phyloP scores from a whole-genome alignment of 2,113 vertebrate species.

The Origma solitaria region DNA sequence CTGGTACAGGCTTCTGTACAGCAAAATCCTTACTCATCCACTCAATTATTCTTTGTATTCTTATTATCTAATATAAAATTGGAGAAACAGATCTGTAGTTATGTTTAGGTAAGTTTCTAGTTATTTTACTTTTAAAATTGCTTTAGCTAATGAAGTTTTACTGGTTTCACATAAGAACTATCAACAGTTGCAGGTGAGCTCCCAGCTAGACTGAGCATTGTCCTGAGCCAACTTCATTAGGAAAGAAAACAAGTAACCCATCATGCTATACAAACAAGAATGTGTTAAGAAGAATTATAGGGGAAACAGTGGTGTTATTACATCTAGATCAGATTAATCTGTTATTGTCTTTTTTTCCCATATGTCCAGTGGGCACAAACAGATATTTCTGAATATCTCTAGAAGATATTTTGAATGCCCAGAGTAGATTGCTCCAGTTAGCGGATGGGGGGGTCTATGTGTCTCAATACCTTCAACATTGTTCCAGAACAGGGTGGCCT shows the following conservation, averaged over 20 bases:
- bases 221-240: neutral
- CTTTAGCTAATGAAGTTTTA: neutral
- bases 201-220: neutral
- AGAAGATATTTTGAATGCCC: neutral
- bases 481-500: neutral
- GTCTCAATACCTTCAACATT: neutral
- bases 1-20: neutral
- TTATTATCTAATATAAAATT: neutral
- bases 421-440: neutral
- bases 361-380: neutral
- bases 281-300: neutral
- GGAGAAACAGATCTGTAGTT: neutral
- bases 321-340: neutral
- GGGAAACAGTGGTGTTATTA: neutral
- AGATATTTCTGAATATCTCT: neutral
- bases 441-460: neutral
- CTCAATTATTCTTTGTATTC: neutral
- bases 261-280: neutral
- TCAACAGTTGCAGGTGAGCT: neutral
- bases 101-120: neutral
- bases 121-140: neutral
- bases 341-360: neutral
- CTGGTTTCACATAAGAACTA: neutral
- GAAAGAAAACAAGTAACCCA: neutral
- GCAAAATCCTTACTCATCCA: neutral